Conservation (phyloP, 2,888 invertebrate species). For the Thelaira solivaga region DNA sequence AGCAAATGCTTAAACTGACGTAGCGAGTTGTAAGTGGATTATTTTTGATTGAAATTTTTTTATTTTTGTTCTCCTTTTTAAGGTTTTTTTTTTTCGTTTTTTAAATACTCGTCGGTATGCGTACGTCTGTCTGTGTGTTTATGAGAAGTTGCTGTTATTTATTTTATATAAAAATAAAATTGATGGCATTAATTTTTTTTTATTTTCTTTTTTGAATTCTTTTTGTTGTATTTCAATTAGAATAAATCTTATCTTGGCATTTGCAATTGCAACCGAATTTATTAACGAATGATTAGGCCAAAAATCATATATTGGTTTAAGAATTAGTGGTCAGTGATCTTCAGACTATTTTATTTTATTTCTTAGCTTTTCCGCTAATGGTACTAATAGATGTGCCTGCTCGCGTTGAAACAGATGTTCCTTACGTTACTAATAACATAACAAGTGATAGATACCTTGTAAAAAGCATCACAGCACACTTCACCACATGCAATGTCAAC, state of each 20-base stretch:
- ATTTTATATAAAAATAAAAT: constrained; percentile 13
- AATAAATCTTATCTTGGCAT: constrained; percentile 18
- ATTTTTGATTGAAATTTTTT: constrained; percentile 70
- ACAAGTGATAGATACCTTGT: too few species aligned
- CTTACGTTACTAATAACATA: too few species aligned
- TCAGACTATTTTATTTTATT: background rate
- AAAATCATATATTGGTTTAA: background rate
- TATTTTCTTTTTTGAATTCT: background rate
- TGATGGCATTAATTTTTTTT: background rate
- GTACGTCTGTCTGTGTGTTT: background rate
- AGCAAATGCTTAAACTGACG: constrained; percentile 59
- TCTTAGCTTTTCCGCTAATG: too few species aligned
- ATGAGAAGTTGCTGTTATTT: background rate
- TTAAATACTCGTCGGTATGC: too few species aligned
- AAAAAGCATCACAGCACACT: too few species aligned
- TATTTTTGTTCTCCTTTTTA: constrained; percentile 52
- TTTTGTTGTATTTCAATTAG: constrained; percentile 48
- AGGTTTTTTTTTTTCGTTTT: constrained; percentile 29
- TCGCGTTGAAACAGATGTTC: too few species aligned
- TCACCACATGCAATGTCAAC: too few species aligned
- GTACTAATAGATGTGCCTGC: too few species aligned
- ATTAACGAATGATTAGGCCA: background rate
- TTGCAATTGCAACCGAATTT: background rate
- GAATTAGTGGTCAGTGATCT: constrained; percentile 2
- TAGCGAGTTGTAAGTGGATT: constrained; percentile 67